Evolutionary conservation across 1,140 invertebrate genomes (phyloP), one percentile per base, ranked within the genome.

Genomic region (Euura lappo): DNA sequence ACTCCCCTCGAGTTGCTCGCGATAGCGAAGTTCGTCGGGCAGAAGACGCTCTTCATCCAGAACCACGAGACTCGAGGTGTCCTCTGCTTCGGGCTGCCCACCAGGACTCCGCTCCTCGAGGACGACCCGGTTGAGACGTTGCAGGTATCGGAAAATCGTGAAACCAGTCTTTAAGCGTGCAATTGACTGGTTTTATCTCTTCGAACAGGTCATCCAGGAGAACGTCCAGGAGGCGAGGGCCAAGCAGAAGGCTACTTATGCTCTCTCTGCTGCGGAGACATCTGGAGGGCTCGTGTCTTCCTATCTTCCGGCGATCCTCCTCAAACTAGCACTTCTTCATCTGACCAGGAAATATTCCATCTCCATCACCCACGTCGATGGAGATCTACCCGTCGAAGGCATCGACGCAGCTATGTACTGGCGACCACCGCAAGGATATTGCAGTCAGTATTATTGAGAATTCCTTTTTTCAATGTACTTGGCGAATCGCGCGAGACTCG

Each of bases 391-490:
- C 89, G 92, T 94, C 1, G 92, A 94, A 67, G 88, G 90, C 46
- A 89, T 95, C 0, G 89, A 90, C 28, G 89, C 89, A 73, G 90
- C 93, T 0, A 83, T 95, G n/a, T 93, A 93, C 75, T 95, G 94
- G 91, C 89, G 93, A 76, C 94, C 94, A 44, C 93, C 93, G 3
- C 94, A 95, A 83, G 93, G 93, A 44, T 95, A 95, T 82, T 94
- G 94, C 64, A 92, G 94, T 94, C 87, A 91, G 90, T 87, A 68
- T 60, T 13, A 45, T 67, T 11, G 46, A 68, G 65, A 43, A 70
- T 70, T 72, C 28, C 64, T 64, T 65, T 65, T 75, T 45, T 47
- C 43, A 28, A 28, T 69, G 47, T 28, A 69, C 69, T 47, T 76
- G 44, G 13, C 42, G n/a, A 64, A 60, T 71, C 7, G 70, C 10